Conservation (phyloP, 2,113 vertebrate genomes). For the Mixornis gularis region DNA sequence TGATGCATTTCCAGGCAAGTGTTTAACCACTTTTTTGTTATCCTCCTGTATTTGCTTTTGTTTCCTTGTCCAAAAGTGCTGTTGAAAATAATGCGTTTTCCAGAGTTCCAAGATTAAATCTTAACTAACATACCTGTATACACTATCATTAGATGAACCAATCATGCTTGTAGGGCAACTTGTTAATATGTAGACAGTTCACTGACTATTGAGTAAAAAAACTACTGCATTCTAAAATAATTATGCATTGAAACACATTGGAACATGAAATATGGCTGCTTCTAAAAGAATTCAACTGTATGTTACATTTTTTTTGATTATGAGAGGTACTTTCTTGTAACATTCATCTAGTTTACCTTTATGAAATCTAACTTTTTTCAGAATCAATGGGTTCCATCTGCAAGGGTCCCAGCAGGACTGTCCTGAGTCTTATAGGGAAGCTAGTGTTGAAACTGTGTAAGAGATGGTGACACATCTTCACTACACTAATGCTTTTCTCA, state of each 20-base stretch:
- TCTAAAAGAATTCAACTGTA: not conserved
- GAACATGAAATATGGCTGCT: accelerated
- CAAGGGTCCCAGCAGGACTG: not conserved
- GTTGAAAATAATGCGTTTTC: not conserved
- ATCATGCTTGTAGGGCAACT: not conserved
- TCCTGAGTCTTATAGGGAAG: not conserved
- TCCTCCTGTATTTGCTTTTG: not conserved
- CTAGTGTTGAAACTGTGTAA: not conserved
- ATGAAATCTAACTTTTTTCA: not conserved
- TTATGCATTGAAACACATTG: not conserved
- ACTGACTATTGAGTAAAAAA: not conserved
- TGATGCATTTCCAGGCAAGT: slow-evolving; percentile 71
- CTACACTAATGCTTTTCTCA: not conserved
- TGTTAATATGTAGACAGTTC: not conserved
- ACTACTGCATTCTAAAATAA: not conserved
- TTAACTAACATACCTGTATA: not conserved
- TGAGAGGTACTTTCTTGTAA: not conserved
- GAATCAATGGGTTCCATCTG: not conserved
- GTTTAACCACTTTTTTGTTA: not conserved
- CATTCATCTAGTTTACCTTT: not conserved
- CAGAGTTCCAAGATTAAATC: not conserved
- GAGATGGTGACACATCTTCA: not conserved
- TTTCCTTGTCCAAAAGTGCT: not conserved
- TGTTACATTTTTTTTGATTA: not conserved
- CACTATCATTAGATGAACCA: not conserved